Evolutionary conservation across 2,888 invertebrate genomes (phyloP), one percentile per base, ranked within the genome.

Genomic region (Drosophila affinis): DNA sequence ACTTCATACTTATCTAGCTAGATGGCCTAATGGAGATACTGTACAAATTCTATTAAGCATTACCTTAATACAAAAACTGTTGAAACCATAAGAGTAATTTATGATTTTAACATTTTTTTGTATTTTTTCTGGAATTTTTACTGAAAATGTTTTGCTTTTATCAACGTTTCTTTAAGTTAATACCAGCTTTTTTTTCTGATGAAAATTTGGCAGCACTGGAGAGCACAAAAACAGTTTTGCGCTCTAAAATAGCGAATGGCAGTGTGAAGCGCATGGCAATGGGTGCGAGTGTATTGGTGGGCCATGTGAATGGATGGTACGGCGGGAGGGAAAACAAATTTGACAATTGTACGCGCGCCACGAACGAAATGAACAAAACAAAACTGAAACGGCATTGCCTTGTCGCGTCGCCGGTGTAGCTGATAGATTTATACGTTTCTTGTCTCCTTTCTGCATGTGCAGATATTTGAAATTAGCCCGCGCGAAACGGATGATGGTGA

Each of bases 361-460:
- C 90, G 90, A 89, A 90, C 69, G 84, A 81, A 77, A 80, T 79
- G 83, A 89, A 87, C 90, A 89, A 90, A 89, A 89, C 89, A 89
- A 89, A 89, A 85, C 62, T 75, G 77, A 85, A 75, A 80, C 86
- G 77, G 77, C 88, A 85, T 78, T 62, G 77, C 63, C 62, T 57
- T 49, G 78, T 52, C 62, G 70, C 64, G 77, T 76, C 79, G 83
- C 86, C 88, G 78, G 83, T 77, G 83, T 78, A 76, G 79, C 79
- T 83, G 86, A 79, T 77, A 83, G 85, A 79, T 82, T 78, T 86
- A 62, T 71, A 69, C 53, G 75, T 59, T 63, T 61, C 62, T 14
- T 39, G 39, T 39, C 39, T 39, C 39, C 39, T 62, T 72, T 76
- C 51, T 55, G 52, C 69, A 64, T 76, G 74, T 74, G 80, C 73